Evolutionary conservation across 2,888 invertebrate species (phyloP), one percentile per base, ranked within the genome.

Genomic region (Spicauda simplicius): DNA sequence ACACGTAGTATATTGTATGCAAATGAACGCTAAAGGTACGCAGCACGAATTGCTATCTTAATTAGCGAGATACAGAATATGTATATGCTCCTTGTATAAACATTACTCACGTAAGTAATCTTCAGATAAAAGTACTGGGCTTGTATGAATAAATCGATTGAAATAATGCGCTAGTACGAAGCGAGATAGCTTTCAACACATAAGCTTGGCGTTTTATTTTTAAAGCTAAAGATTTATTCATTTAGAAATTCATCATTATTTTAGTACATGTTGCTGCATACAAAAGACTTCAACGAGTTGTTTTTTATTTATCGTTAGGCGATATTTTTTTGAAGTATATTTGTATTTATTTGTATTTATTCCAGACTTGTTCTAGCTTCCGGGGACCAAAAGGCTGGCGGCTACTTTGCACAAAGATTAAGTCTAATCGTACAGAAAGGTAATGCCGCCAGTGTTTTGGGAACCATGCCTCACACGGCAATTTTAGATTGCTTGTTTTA

Each of bases 41-140:
- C 76, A 69, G 74, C 71, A 74, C 73, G 25, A 25, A 25, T 70
- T 73, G 76, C 78, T 81, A 82, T 83, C 83, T 84, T 84, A 84
- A 84, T 84, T 83, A 83, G 80, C 72, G 72, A 74, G 79, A 82
- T 82, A 81, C 78, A 78, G 73, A 72, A 70, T 74, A 74, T 73
- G 74, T 76, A 72, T 75, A 71, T 71, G 69, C 70, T 58, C 61
- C 70, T 64, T 70, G 73, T 67, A 67, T 72, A 71, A 70, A 71
- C 72, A 73, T 76, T 74, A 74, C 72, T 75, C 75, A 75, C 73
- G 25, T 71, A 74, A 56, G 56, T 67, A 67, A 67, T 67, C 67
- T 61, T 16, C 18, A 56, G 67, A 67, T 67, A 61, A 62, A 37
- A 61, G 52, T 50, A 59, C 60, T 60, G 65, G 60, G 50, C 50